Base-by-base conservation (phyloP, 1,140 invertebrate species). In the Gryon sp. region DNA sequence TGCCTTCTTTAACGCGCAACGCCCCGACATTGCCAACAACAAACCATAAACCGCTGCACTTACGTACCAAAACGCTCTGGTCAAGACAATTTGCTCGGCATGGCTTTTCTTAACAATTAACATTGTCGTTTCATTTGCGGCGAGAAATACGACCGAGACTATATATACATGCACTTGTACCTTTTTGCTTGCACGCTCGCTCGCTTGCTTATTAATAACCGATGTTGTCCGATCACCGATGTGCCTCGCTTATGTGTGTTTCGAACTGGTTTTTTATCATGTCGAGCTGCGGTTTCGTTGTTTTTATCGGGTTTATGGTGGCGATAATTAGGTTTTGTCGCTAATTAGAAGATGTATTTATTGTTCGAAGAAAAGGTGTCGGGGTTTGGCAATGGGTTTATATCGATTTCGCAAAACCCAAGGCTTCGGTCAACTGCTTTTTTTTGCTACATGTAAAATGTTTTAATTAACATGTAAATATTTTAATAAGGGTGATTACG, bases 21-120 rank as follows among this genome's bases (percentile, higher is more conserved):
- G 46, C 19, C 30, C 36, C 15, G 40, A 45, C 46, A 24, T 46
- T 48, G 32, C 68, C 12, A 69, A 14, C 52, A 68, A 24, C 34
- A 20, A 40, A 60, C 40, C 59, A 52, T 73, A 73, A 65, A 73
- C 59, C 69, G 59, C 59, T n/a, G 52, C 20, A 59, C 26, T 73
- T 65, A 52, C 59, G 14, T 28, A 52, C 30, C 5, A 9, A 62
- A 72, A 30, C 11, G 19, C 19, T 28, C 46, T 43, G 53, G 48
- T 63, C 66, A n/a, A n/a, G n/a, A n/a, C n/a, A 59, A 70, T 70
- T 70, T 60, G 45, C 66, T 12, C 22, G 52, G 12, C 34, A 0
- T 4, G 9, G 11, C 38, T 48, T 45, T 70, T 46, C 60, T 60
- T n/a, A n/a, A 24, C 45, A 48, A 70, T 70, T 59, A 70, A 70